A percentile compares a stretch with the other conserved stretches of the same genome.
Evolutionary conservation across 2,888 invertebrate genomes (phyloP).

Genomic region (Psococerastis gibbosa): DNA sequence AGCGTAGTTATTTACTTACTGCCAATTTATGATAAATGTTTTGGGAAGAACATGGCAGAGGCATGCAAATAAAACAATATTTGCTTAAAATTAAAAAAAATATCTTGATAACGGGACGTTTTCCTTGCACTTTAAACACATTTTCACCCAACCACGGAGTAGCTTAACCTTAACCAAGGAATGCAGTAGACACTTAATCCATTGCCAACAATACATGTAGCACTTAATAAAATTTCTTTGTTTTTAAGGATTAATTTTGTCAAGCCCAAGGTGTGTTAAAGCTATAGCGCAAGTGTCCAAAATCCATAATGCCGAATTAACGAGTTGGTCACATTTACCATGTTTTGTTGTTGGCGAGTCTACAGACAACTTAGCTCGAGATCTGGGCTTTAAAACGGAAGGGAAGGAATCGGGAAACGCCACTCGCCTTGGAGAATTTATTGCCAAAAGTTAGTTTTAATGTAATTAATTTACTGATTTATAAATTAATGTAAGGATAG

Average conservation of each 20-base stretch:
- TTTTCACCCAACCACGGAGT: too few relatives aligned
- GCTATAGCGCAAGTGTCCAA: constrained; percentile 28
- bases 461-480: too few relatives aligned
- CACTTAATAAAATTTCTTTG: too few relatives aligned
- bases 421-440: constrained; percentile 29
- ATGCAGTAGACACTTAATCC: too few relatives aligned
- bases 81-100: neutral
- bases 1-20: too few relatives aligned
- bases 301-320: constrained; percentile 14
- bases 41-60: neutral
- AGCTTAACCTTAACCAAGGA: too few relatives aligned
- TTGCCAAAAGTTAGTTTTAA: constrained; percentile 28
- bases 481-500: too few relatives aligned
- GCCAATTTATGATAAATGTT: neutral
- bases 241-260: constrained; percentile 29
- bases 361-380: constrained; percentile 29
- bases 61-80: too few relatives aligned
- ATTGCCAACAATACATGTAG: too few relatives aligned
- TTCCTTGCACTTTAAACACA: neutral
- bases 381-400: constrained; percentile 28
- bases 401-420: constrained; percentile 36
- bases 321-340: constrained; percentile 27
- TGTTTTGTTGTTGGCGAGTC: constrained; percentile 35
- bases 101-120: neutral
- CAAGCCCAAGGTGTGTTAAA: constrained; percentile 35